Conservation (phyloP, 2,113 vertebrate species). For the Sprattus sprattus region DNA sequence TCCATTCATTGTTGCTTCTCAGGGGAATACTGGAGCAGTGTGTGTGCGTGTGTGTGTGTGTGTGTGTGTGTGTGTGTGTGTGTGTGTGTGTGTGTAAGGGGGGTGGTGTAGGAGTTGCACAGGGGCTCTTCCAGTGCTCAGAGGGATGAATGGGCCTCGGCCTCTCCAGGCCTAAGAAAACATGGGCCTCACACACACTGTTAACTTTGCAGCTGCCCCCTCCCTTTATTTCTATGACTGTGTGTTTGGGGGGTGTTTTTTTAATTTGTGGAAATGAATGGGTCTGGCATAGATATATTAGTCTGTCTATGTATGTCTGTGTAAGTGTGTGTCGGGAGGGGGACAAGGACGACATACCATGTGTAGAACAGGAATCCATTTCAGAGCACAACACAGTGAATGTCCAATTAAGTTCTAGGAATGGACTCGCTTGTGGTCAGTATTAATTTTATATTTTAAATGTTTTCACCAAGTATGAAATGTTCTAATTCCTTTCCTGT, state of each 20-base stretch:
- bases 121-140: neutral
- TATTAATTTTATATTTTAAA: too few relatives aligned
- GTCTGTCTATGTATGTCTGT: neutral
- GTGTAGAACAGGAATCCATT: neutral
- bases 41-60: conserved; percentile 10
- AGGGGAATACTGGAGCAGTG: neutral
- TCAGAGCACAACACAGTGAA: neutral
- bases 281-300: too few relatives aligned
- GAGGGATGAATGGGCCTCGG: neutral
- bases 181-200: neutral
- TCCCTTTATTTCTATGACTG: neutral
- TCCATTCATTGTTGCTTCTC: conserved; percentile 19
- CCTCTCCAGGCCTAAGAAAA: neutral
- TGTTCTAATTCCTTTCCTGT: too few relatives aligned
- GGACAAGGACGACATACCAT: neutral
- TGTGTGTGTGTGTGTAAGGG: neutral
- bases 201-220: neutral
- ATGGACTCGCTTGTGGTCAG: neutral
- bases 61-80: conserved; percentile 31
- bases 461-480: too few relatives aligned
- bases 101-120: neutral
- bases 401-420: neutral
- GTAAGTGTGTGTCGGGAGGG: neutral
- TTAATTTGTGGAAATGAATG: neutral
- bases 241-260: neutral